Base-by-base conservation (phyloP, 2,797 vertebrate species). In the Neosilurus mollespiculum region DNA sequence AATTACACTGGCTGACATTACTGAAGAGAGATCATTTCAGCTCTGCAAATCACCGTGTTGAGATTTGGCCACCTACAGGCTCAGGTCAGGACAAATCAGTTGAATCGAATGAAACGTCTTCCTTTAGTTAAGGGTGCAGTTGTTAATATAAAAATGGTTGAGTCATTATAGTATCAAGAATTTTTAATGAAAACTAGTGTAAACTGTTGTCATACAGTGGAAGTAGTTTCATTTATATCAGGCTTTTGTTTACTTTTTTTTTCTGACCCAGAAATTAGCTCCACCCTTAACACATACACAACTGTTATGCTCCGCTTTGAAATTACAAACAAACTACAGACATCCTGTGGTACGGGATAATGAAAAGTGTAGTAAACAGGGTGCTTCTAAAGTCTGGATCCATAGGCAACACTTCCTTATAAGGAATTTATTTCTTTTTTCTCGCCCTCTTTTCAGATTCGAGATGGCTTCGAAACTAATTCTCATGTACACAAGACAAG, bases 1-100 rank as follows among this genome's bases (percentile, higher is more conserved):
- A 89, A 87, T 88, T 90, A 84, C 37, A 88, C 82, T 83, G 86
- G 82, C 86, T 92, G 92, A 90, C 80, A 92, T 91, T 82, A 91
- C 81, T 83, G 69, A 88, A 34, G 81, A 83, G 81, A 84, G 26
- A 53, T 67, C 22, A 51, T 71, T 72, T 26, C 70, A 2, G 49
- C 22, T 15, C 12, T 49, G n/a, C 5, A 71, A 51, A 51, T 24
- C 12, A 51, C 6, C 26, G 20, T 5, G 9, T 43, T 37, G 16
- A 67, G 16, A 37, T 67, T 67, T 11, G 66, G 37, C 66, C 4
- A 37, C 20, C 30, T 67, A 65, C 14, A 65, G 5, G 34, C 30
- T 9, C 30, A 30, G 7, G 12, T 77, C 26, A 43, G 30, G 24
- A 65, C 22, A 30, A 24, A 24, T 9, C 61, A 51, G 24, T 53